A percentile compares a stretch with the other conserved stretches of the same genome.
phyloP scores from a whole-genome alignment of 2,113 vertebrate genomes.

The Marmota monax region DNA sequence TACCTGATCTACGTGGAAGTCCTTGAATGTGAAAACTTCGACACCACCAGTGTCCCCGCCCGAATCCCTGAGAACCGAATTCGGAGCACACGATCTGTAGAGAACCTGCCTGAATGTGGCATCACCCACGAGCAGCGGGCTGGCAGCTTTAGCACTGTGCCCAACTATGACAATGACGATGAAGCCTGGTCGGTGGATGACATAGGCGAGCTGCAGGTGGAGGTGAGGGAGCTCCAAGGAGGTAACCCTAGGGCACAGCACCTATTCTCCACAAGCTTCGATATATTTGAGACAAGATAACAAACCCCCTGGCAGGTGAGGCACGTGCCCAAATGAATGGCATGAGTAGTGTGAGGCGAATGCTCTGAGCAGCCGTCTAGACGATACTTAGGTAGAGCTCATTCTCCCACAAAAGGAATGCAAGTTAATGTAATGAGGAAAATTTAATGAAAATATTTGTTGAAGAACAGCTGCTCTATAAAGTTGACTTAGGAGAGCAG shows the following conservation, averaged over 20 bases:
- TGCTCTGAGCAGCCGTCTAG: neutral
- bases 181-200: conserved; percentile 98
- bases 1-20: conserved; percentile 98
- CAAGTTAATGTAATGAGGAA: neutral
- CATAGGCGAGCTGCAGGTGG: conserved; percentile 97
- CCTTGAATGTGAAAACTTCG: conserved; percentile 97
- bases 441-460: neutral
- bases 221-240: conserved; percentile 87
- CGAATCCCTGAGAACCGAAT: conserved; percentile 97
- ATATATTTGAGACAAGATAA: neutral
- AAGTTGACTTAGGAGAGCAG: neutral
- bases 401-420: neutral
- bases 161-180: conserved; percentile 97
- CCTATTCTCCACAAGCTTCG: neutral
- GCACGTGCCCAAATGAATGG: neutral
- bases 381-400: neutral
- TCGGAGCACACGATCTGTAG: conserved; percentile 96
- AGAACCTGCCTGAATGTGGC: conserved; percentile 96
- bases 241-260: neutral
- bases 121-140: conserved; percentile 93
- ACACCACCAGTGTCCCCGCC: conserved; percentile 93
- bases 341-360: neutral
- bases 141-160: conserved; percentile 94
- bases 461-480: neutral
- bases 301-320: neutral